These are phyloP conservation scores for Ctena decussata DNA, from an alignment of 2,888 invertebrate genomes.

Conservation along the genomic window DNA sequence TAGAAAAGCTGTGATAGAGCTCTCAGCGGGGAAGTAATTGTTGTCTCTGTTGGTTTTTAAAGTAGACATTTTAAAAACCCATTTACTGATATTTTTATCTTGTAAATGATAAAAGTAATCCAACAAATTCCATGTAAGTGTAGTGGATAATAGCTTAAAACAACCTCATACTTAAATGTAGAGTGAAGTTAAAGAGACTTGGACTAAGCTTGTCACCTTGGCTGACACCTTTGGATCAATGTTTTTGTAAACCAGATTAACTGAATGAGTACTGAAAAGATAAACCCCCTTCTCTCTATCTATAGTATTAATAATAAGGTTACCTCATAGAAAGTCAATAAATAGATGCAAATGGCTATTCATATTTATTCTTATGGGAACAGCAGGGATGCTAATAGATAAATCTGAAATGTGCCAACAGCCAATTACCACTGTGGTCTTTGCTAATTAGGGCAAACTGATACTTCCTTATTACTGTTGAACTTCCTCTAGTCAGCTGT, in stretches of 20 bases:
- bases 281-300: neutral
- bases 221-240: slow-evolving; percentile 33
- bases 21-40: neutral
- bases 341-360: slow-evolving; percentile 6
- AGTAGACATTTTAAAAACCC: neutral
- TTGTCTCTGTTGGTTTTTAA: neutral
- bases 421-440: neutral
- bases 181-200: slow-evolving; percentile 28
- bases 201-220: slow-evolving; percentile 48
- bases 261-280: neutral
- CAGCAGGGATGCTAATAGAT: neutral
- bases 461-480: slow-evolving; percentile 1
- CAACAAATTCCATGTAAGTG: slow-evolving; percentile 4
- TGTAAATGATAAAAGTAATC: slow-evolving; percentile 12
- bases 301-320: neutral
- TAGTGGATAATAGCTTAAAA: neutral
- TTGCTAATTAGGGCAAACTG: neutral
- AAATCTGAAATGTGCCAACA: slow-evolving; percentile 10
- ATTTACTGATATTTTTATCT: neutral
- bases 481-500: neutral
- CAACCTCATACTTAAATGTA: neutral
- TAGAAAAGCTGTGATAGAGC: neutral
- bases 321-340: slow-evolving; percentile 1
- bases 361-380: neutral
- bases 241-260: slow-evolving; percentile 1